A percentile compares a stretch with the other conserved stretches of the same genome.
Evolutionary conservation across 2,113 vertebrate species (phyloP).

Genomic region (Calonectris borealis): DNA sequence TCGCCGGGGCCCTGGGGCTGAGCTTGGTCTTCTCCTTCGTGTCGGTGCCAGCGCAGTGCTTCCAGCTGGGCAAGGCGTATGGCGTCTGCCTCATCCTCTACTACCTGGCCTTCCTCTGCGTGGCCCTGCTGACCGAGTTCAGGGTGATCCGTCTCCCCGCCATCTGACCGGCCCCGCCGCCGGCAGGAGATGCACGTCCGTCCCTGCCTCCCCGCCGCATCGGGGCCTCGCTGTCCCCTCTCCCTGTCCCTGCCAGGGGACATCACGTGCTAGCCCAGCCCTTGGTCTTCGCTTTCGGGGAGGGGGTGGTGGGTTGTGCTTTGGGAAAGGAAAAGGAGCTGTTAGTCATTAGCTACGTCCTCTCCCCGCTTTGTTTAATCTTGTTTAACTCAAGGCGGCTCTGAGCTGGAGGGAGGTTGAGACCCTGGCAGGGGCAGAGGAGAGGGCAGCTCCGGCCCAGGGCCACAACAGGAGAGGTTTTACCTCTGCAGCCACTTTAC

Average conservation of each 20-base stretch:
- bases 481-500: background rate
- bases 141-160: slow-evolving; percentile 67
- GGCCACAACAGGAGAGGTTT: background rate
- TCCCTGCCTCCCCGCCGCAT: accelerated
- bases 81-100: slow-evolving; percentile 85
- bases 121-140: slow-evolving; percentile 93
- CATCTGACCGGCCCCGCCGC: background rate
- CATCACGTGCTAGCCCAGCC: background rate
- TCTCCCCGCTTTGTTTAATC: background rate
- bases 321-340: background rate
- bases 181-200: background rate
- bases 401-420: background rate
- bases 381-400: background rate
- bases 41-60: slow-evolving; percentile 83
- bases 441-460: background rate
- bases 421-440: background rate
- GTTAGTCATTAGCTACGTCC: background rate
- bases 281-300: accelerated
- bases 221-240: background rate
- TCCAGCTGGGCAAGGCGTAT: slow-evolving; percentile 79
- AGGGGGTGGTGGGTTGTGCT: background rate
- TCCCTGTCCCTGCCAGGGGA: background rate
- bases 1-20: slow-evolving; percentile 86
- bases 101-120: slow-evolving; percentile 81
- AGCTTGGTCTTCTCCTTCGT: slow-evolving; percentile 89